Base-by-base conservation (phyloP, 2,888 invertebrate species). In the Galerucella nymphaeae region DNA sequence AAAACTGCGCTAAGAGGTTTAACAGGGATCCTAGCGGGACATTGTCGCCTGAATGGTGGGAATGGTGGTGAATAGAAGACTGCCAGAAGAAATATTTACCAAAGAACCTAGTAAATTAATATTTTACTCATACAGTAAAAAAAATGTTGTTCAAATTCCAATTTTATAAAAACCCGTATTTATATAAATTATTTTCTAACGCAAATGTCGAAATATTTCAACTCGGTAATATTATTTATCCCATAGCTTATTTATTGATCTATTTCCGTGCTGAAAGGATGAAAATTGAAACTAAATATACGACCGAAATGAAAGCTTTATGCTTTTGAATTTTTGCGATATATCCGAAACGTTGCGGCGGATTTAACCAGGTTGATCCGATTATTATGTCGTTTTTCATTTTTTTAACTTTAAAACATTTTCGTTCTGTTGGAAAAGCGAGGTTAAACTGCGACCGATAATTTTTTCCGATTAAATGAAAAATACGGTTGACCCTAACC, bases 321-420 rank as follows among this genome's bases (percentile, higher is more conserved):
- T 63, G 48, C 63, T 63, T 45, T 63, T 45, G 63, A 48, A 63
- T 63, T 45, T 63, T 63, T n/a, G 63, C 23, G 45, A 48, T 63
- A 45, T 48, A 48, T 63, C 16, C 8, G 16, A 20, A 63, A 45
- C 45, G 63, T 18, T 23, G 63, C 45, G 2, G 9, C 1, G 45
- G 23, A 16, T 45, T 63, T 20, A 45, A 48, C 23, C 48, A 13
- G 11, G 45, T 63, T 48, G 63, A 63, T 63, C 63, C 58, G 58
- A 58, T 58, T 58, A 58, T 58, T n/a, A n/a, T 58, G 30, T 9
- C 11, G 58, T 6, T 23, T 58, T 58, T 58, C 30, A n/a, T 13
- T 30, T 58, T 58, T 23, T 58, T 23, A 58, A 23, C 58, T 13
- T 11, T 58, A 58, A 23, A 58, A 14, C n/a, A 58, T 30, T 30